Percentiles rank a stretch among this genome's conserved stretches.
phyloP scores from a whole-genome alignment of 64 coral and sea anemone species.

The Stylophora pistillata region DNA sequence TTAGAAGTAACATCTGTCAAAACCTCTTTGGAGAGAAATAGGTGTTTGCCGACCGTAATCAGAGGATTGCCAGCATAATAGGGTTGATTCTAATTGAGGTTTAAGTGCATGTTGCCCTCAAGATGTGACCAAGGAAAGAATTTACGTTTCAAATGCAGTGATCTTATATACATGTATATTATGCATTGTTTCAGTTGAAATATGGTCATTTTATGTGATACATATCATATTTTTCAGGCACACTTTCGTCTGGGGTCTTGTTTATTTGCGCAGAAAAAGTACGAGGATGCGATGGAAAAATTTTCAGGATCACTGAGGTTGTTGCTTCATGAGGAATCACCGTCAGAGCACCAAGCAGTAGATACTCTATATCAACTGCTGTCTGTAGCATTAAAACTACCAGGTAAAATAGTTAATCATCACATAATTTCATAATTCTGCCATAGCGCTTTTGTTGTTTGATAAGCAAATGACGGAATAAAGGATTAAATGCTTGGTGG shows the following conservation, averaged over 20 bases:
- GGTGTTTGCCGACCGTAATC: too few relatives aligned
- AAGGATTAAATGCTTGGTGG: background rate
- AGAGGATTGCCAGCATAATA: too few relatives aligned
- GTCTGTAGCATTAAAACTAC: background rate
- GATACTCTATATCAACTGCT: conserved; percentile 26
- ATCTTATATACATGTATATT: too few relatives aligned
- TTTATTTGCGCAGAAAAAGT: background rate
- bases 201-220: background rate
- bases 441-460: background rate
- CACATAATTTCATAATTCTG: background rate
- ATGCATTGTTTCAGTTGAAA: too few relatives aligned
- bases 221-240: background rate
- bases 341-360: background rate
- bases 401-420: background rate
- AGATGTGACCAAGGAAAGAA: too few relatives aligned
- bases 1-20: too few relatives aligned
- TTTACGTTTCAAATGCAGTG: too few relatives aligned
- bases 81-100: too few relatives aligned
- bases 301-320: conserved; percentile 12
- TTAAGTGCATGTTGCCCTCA: too few relatives aligned
- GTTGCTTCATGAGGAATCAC: background rate
- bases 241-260: conserved; percentile 15
- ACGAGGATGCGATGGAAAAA: background rate
- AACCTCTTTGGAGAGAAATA: too few relatives aligned
- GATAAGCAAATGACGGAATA: background rate